Conservation (phyloP, 1,140 invertebrate genomes). For the Drosophila busckii region DNA sequence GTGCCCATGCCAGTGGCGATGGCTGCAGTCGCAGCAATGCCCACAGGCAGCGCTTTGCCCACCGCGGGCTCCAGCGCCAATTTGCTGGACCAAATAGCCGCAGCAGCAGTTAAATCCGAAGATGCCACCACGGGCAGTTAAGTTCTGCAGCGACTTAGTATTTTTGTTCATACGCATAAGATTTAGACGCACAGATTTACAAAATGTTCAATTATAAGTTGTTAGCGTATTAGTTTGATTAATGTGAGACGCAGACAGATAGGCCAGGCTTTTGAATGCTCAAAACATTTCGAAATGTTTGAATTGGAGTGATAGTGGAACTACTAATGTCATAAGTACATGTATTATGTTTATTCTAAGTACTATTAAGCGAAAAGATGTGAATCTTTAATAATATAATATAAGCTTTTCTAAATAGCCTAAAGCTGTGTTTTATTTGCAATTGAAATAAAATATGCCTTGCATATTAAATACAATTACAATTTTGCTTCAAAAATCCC, state of each 20-base stretch:
- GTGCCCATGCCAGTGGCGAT: conserved; percentile 21
- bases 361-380: conserved; percentile 59
- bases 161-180: conserved; percentile 22
- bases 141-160: conserved; percentile 35
- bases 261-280: conserved; percentile 59
- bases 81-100: conserved; percentile 33
- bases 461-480: not conserved
- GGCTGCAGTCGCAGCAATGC: conserved; percentile 6
- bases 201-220: conserved; percentile 17
- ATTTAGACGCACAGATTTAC: conserved; percentile 19
- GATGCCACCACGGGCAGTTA: conserved; percentile 48
- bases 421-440: conserved; percentile 18
- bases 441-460: too few relatives aligned
- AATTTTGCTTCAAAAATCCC: too few relatives aligned
- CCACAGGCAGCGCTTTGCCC: conserved; percentile 2
- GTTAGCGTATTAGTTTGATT: conserved; percentile 46
- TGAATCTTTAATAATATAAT: conserved; percentile 51
- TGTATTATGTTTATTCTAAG: too few relatives aligned
- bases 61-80: conserved; percentile 47
- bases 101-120: conserved; percentile 48
- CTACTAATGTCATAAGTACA: conserved; percentile 48
- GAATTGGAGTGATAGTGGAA: conserved; percentile 42
- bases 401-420: conserved; percentile 59
- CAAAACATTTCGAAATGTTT: conserved; percentile 45
- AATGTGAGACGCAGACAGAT: conserved; percentile 17